phyloP scores from a whole-genome alignment of 1,140 invertebrate genomes.

The Parasteatoda tepidariorum region DNA sequence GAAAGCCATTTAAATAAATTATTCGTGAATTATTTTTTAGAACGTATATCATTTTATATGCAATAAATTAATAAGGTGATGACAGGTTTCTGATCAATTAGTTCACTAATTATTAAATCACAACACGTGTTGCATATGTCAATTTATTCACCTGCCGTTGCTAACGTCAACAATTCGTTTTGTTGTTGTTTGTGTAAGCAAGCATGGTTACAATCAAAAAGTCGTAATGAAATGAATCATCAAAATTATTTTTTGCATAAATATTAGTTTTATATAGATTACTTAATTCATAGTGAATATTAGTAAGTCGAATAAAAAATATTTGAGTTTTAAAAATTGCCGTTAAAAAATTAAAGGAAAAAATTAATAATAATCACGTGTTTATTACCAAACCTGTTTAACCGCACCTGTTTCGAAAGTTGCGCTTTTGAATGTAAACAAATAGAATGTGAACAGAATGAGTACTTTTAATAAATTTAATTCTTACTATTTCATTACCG shows the following conservation, averaged over 20 bases:
- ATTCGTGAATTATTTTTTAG: background rate
- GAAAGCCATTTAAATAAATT: background rate
- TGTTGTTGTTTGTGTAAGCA: background rate
- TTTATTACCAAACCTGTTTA: constrained; percentile 1
- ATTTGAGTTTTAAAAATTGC: background rate
- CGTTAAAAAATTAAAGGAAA: background rate
- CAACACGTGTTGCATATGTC: constrained; percentile 32
- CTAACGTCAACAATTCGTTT: constrained; percentile 46
- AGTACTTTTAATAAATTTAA: background rate
- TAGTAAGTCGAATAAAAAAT: background rate
- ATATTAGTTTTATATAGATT: background rate
- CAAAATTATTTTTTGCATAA: background rate
- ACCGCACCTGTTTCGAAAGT: constrained; percentile 46
- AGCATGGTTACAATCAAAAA: background rate
- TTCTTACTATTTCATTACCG: background rate
- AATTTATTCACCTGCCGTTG: constrained; percentile 14
- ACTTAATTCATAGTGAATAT: background rate
- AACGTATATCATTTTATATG: no score
- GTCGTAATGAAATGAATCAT: background rate
- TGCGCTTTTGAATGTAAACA: background rate
- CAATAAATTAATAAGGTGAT: no score
- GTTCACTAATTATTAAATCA: no score
- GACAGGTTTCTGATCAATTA: no score
- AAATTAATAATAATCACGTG: background rate
- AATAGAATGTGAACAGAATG: background rate